phyloP scores from a whole-genome alignment of 2,888 invertebrate genomes.

The Leuctra nigra region DNA sequence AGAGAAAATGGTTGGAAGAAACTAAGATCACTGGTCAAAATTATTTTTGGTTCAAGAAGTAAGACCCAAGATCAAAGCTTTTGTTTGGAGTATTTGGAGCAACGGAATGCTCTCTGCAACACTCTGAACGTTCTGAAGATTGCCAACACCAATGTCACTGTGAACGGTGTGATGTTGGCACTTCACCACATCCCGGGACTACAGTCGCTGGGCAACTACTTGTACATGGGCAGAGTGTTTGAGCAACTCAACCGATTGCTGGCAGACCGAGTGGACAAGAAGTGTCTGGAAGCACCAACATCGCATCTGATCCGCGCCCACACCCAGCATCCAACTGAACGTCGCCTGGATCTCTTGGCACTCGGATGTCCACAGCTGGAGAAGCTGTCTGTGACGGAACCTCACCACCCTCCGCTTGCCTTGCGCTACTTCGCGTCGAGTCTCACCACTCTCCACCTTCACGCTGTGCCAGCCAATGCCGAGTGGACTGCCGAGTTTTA shows the following conservation, averaged over 20 bases:
- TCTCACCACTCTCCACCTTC: conserved; percentile 37
- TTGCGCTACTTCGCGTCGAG: conserved; percentile 36
- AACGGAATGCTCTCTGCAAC: conserved; percentile 39
- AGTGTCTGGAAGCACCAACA: conserved; percentile 33
- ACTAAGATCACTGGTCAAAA: conserved; percentile 25
- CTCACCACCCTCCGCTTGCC: conserved; percentile 39
- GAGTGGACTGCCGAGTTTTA: conserved; percentile 40
- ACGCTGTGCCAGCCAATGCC: conserved; percentile 36
- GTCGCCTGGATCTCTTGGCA: conserved; percentile 38
- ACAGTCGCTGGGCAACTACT: conserved; percentile 41
- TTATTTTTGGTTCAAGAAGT: conserved; percentile 30
- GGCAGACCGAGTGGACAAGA: conserved; percentile 15
- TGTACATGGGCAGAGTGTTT: conserved; percentile 40
- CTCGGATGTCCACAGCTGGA: conserved; percentile 39
- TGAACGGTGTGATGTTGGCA: conserved; percentile 39
- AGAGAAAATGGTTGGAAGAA: conserved; percentile 25
- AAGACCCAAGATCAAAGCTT: conserved; percentile 31
- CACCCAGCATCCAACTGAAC: conserved; percentile 38
- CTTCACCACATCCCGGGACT: conserved; percentile 38
- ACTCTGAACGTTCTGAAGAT: conserved; percentile 39
- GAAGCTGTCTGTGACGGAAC: conserved; percentile 40
- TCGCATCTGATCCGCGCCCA: conserved; percentile 39
- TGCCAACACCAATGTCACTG: conserved; percentile 40
- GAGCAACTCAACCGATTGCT: conserved; percentile 37
- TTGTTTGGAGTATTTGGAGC: conserved; percentile 39